These are phyloP conservation scores for Euphydryas editha DNA, from an alignment of 2,888 invertebrate genomes.

Conservation along the genomic window DNA sequence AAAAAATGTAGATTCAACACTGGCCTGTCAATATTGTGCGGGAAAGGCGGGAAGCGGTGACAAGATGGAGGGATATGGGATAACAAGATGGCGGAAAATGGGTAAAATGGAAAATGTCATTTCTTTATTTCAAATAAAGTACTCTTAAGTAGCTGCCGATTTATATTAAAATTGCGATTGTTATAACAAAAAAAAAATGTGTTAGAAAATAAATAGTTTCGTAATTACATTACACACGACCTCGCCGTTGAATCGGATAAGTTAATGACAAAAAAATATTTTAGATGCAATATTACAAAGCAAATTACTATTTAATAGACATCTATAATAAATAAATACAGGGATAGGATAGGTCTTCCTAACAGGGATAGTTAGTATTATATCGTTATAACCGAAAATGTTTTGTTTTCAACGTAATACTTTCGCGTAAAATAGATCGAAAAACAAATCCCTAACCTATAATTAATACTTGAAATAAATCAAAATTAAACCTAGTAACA, in stretches of 20 bases:
- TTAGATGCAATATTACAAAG: slow-evolving; percentile 76
- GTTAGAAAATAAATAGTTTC: slow-evolving; percentile 64
- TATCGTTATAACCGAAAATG: slow-evolving; percentile 17
- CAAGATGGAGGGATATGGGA: slow-evolving; percentile 40
- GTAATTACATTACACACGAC: slow-evolving; percentile 60
- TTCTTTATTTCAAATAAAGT: slow-evolving; percentile 79
- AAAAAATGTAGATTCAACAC: slow-evolving; percentile 78
- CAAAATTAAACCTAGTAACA: slow-evolving; percentile 69
- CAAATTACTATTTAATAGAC: slow-evolving; percentile 66
- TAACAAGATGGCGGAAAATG: background rate
- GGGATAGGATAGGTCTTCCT: slow-evolving; percentile 67
- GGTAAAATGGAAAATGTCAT: slow-evolving; percentile 59
- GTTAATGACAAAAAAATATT: slow-evolving; percentile 52
- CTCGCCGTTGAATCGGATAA: slow-evolving; percentile 50
- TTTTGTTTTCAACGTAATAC: background rate
- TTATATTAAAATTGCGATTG: slow-evolving; percentile 69
- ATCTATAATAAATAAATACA: slow-evolving; percentile 76
- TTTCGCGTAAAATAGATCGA: slow-evolving; percentile 13
- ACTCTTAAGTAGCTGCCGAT: slow-evolving; percentile 80
- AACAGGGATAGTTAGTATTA: slow-evolving; percentile 61
- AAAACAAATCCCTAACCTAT: slow-evolving; percentile 29
- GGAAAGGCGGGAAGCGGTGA: slow-evolving; percentile 46
- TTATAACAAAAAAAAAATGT: slow-evolving; percentile 67
- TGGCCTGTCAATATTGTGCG: slow-evolving; percentile 83
- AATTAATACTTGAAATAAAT: slow-evolving; percentile 44